Base-by-base conservation (phyloP, 2,113 vertebrate genomes). In the Bambusicola thoracicus region DNA sequence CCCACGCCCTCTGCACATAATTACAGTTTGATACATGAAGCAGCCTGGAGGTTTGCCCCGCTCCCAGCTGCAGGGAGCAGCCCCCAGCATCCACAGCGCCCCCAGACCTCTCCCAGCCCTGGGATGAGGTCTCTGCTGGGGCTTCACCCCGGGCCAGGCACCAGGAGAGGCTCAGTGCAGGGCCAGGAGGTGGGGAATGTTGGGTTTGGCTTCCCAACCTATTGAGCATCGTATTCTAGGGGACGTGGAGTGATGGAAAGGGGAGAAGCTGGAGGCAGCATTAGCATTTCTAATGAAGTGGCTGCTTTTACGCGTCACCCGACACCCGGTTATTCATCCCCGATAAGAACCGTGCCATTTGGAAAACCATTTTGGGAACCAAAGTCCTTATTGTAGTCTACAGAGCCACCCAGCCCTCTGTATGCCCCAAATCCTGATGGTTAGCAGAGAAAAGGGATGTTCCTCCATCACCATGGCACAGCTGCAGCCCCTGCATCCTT, bases 1-100 rank as follows among this genome's bases (percentile, higher is more conserved):
- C 58, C 29, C 21, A 80, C 77, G 91, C 89, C 94, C 94, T 94
- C 67, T 87, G 81, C 81, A 89, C 81, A 94, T 97, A 87, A 97
- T 97, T 97, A 97, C 82, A 11, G 68, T 65, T 80, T 48, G 92
- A 72, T 85, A 51, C 93, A 63, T 55, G 85, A 41, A 87, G 76
- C 79, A 56, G 15, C 4, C 3, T 1, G 2, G 79, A 53, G 81
- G 5, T 72, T 38, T 80, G 46, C 25, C 58, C 34, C 3, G 34
- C 46, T 56, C 89, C 79, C 82, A 25, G 40, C 41, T 44, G 43
- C 44, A 46, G 48, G 13, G 44, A 55, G 70, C 85, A 40, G 59
- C 94, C 66, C 56, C 20, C 20, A 1, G 3, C 27, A 43, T 18
- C 59, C 32, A 2, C 65, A 67, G 27, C 17, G 27, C 27, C 51